These are phyloP conservation scores for Odocoileus virginianus DNA, from an alignment of 2,113 vertebrate species.

Conservation along the genomic window DNA sequence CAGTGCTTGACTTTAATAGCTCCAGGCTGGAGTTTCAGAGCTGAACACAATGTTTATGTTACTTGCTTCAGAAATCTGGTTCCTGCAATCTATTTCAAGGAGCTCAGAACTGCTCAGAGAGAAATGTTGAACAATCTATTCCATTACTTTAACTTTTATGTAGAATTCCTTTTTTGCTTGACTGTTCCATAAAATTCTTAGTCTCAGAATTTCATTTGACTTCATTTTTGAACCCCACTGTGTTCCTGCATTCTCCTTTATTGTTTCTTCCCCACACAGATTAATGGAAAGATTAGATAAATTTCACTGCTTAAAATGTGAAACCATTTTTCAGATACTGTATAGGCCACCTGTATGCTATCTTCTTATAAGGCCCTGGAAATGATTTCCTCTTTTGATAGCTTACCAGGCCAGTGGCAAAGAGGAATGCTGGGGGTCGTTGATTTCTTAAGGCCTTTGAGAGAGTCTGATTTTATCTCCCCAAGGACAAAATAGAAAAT, in stretches of 20 bases:
- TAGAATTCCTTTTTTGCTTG: background rate
- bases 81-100: background rate
- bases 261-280: background rate
- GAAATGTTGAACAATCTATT: background rate
- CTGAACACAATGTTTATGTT: background rate
- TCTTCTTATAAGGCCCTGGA: background rate
- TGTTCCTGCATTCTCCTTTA: background rate
- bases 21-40: background rate
- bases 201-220: background rate
- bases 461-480: background rate
- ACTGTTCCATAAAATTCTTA: background rate
- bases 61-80: background rate
- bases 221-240: background rate
- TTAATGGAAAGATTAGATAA: constrained; percentile 2
- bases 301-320: background rate
- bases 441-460: background rate
- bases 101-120: background rate
- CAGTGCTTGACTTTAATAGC: background rate
- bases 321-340: background rate
- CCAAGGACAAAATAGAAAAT: background rate
- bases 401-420: background rate
- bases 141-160: background rate
- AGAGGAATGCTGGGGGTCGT: background rate
- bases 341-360: background rate
- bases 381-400: background rate